Evolutionary conservation across 2,797 vertebrate genomes (phyloP), one percentile per base, ranked within the genome.

Genomic region (Enteromius viviparus): DNA sequence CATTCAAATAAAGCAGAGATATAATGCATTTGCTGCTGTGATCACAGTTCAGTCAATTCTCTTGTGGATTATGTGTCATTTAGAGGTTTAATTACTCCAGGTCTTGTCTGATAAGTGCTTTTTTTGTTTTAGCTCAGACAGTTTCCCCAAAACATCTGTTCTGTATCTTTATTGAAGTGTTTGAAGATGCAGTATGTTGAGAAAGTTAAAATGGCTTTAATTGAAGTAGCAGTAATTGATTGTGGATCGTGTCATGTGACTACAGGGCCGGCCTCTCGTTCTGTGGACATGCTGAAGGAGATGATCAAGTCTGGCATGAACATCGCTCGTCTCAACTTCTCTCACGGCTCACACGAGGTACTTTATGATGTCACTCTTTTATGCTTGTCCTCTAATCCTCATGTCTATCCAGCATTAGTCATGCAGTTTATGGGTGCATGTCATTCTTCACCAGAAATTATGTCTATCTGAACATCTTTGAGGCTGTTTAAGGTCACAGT

Each of bases 241-340:
- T 2, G 26, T 76, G 21, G 42, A 64, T 49, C 1, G 19, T 64
- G 21, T 53, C 6, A 37, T 68, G n/a, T 86, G 60, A 55, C 10
- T 77, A 23, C 90, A 99, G 98, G 98, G 9, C 98, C 98, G 1
- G 98, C 95, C 78, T 99, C 98, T 84, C 95, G 98, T 42, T 96
- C 97, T 0, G 96, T 99, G 88, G 97, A 97, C 0, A 98, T 83
- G 1, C 92, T 99, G 91, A 96, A 97, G 91, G 97, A 99, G 92
- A 99, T 99, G 98, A 99, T 99, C 91, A 99, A 98, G 91, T 97
- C 98, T 91, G 98, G 98, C 87, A 99, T 99, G 98, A 99, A 99
- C 70, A 96, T 99, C 83, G 98, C 98, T 82, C 98, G 98, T 69
- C 80, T 99, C 92, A 99, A 99, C 95, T 99, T 99, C 93, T 99